phyloP scores from a whole-genome alignment of 2,113 vertebrate genomes.

The Urocynchramus pylzowi region DNA sequence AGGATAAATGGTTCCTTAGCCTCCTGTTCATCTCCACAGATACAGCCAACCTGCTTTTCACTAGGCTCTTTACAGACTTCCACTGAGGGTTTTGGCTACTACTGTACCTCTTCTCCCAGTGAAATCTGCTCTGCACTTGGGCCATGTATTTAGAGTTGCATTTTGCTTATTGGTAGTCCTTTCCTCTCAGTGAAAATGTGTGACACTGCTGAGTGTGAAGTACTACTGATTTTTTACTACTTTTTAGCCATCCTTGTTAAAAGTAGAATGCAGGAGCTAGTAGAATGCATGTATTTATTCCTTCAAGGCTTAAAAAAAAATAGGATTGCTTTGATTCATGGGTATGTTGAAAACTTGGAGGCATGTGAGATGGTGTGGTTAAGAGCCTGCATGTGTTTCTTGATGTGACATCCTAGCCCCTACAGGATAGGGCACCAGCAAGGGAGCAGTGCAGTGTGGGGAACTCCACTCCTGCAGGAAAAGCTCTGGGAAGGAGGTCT shows the following conservation, averaged over 20 bases:
- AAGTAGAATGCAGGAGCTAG: neutral
- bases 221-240: neutral
- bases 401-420: accelerated
- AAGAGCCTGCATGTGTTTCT: neutral
- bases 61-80: neutral
- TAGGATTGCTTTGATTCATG: neutral
- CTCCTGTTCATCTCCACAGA: neutral
- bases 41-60: neutral
- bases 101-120: neutral
- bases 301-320: neutral
- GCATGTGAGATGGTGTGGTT: neutral
- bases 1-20: neutral
- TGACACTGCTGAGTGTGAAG: neutral
- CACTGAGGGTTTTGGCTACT: neutral
- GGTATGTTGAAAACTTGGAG: neutral
- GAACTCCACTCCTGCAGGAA: neutral
- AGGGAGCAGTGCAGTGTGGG: neutral
- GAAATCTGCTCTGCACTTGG: neutral
- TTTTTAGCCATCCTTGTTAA: neutral
- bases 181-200: neutral
- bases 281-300: neutral
- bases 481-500: neutral
- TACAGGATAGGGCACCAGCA: accelerated
- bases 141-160: neutral
- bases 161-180: neutral